phyloP scores from a whole-genome alignment of 2,888 invertebrate genomes.

The Drosophila lutescens region DNA sequence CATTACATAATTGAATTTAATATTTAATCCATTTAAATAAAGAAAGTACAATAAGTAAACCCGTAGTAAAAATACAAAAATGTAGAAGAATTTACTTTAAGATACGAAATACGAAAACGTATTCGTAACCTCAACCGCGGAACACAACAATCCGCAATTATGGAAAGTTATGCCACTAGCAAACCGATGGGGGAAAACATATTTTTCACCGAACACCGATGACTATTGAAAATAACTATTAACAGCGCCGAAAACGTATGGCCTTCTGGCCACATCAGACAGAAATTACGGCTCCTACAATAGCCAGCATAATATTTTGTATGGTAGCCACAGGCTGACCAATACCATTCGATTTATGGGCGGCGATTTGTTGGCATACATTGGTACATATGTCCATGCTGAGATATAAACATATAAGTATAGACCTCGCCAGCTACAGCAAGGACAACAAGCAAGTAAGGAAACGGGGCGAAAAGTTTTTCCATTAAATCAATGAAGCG shows the following conservation, averaged over 20 bases:
- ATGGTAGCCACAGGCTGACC: conserved; percentile 43
- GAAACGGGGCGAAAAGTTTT: conserved; percentile 66
- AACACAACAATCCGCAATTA: conserved; percentile 1
- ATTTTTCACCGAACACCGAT: conserved; percentile 66
- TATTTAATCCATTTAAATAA: too few species aligned
- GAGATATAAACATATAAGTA: background rate
- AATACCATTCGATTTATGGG: conserved; percentile 63
- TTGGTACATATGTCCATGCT: background rate
- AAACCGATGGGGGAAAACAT: conserved; percentile 48
- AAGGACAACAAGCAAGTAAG: conserved; percentile 15
- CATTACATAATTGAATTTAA: too few species aligned
- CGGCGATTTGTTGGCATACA: conserved; percentile 53
- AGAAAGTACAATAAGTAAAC: too few species aligned
- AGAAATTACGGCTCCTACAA: background rate
- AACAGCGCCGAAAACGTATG: conserved; percentile 48
- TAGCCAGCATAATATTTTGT: conserved; percentile 35
- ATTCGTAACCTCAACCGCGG: too few species aligned
- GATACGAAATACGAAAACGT: too few species aligned
- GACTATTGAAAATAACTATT: conserved; percentile 71
- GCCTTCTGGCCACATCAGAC: conserved; percentile 44
- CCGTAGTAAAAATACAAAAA: too few species aligned
- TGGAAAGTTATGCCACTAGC: conserved; percentile 16
- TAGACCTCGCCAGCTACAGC: conserved; percentile 6
- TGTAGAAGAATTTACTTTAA: too few species aligned
- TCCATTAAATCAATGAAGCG: conserved; percentile 80